Base-by-base conservation (phyloP, 2,888 invertebrate species). In the Uloborus plumipes region DNA sequence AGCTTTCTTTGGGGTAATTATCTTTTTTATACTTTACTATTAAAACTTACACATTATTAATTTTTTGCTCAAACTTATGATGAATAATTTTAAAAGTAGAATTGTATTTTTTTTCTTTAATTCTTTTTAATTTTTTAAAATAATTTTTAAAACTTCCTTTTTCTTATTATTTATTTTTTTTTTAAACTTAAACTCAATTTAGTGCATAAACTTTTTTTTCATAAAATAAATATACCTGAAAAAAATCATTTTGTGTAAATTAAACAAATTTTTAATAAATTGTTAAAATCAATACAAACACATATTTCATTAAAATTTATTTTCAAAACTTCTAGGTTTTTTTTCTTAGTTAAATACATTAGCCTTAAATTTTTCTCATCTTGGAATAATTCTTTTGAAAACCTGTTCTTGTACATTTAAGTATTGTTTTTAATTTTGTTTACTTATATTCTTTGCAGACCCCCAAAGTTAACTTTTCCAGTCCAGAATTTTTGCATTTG, bases 1-100 rank as follows among this genome's bases (percentile, higher is more conserved):
- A 80, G 80, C 84, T 65, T 84, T 70, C 59, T 85, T 85, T 77
- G 86, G 85, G 59, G 86, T 86, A 84, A 83, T 61, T 79, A 69
- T 69, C 31, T 39, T 20, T 58, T 26, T 62, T 49, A 50, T 50
- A 20, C 7, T 61, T 22, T 31, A n/a, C 7, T 61, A 31, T n/a
- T 3, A 49, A 47, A 31, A n/a, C 18, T 58, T 13, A 53, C 31
- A 31, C 20, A 18, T 58, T 9, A 58, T 18, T 20, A 18, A 58
- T 18, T 16, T 58, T 58, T 58, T 3, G 18, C 31, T 31, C 31
- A n/a, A n/a, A n/a, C n/a, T n/a, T n/a, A n/a, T n/a, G n/a, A n/a
- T n/a, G n/a, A n/a, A n/a, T n/a, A n/a, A n/a, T n/a, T n/a, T n/a
- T n/a, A n/a, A n/a, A n/a, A n/a, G n/a, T n/a, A n/a, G n/a, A n/a